phyloP scores from a whole-genome alignment of 2,888 invertebrate species.

The Pammene fasciana region DNA sequence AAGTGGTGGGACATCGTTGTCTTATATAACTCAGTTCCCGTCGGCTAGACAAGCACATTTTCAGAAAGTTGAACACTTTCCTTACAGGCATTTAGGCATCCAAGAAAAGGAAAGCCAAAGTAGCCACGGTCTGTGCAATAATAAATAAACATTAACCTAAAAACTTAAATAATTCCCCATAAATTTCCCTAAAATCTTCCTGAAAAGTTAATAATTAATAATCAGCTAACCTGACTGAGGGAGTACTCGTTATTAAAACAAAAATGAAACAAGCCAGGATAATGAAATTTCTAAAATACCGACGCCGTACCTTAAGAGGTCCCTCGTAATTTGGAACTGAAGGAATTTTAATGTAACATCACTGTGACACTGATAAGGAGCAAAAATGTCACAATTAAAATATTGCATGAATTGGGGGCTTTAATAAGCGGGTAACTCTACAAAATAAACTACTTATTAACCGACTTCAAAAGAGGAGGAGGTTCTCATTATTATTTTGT shows the following conservation, averaged over 20 bases:
- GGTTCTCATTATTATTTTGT: no score
- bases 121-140: no score
- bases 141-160: no score
- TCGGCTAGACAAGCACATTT: no score
- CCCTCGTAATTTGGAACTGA: conserved; percentile 42
- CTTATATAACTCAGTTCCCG: no score
- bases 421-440: no score
- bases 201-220: not conserved
- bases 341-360: conserved; percentile 44
- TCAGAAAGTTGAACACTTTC: not conserved
- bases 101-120: not conserved
- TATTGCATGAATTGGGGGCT: conserved; percentile 23
- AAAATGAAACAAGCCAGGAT: conserved; percentile 44
- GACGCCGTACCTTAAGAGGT: conserved; percentile 35
- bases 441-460: no score
- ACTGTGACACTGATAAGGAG: conserved; percentile 40
- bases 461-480: no score
- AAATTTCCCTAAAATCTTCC: not conserved
- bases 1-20: no score
- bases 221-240: not conserved
- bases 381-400: conserved; percentile 40
- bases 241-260: conserved; percentile 36
- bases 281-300: conserved; percentile 50
- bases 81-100: no score
- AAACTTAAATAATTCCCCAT: no score